phyloP scores from a whole-genome alignment of 2,888 invertebrate genomes.

The Eubasilissa splendida region DNA sequence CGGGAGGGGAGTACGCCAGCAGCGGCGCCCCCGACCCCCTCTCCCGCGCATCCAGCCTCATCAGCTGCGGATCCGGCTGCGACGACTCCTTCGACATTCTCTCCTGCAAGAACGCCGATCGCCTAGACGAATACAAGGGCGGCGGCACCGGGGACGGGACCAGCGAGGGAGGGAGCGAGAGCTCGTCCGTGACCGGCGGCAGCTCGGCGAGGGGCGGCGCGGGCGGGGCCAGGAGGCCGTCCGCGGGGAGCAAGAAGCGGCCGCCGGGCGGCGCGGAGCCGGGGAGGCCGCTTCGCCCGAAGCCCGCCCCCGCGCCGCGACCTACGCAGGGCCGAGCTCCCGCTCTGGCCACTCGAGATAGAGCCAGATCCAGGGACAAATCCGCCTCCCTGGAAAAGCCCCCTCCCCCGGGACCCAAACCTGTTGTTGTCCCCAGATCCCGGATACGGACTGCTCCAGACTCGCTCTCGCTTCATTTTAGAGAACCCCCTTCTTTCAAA shows the following conservation, averaged over 20 bases:
- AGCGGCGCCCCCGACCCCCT: constrained; percentile 77
- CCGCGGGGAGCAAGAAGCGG: constrained; percentile 69
- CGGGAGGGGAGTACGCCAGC: constrained; percentile 78
- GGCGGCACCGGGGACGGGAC: constrained; percentile 68
- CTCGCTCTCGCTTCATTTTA: constrained; percentile 72
- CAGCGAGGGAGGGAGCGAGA: constrained; percentile 84
- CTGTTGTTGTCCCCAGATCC: constrained; percentile 63
- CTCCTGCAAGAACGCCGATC: constrained; percentile 63
- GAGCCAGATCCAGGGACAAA: constrained; percentile 76
- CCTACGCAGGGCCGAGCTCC: constrained; percentile 71
- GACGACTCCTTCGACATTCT: constrained; percentile 67
- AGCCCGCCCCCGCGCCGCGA: constrained; percentile 71
- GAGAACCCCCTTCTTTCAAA: constrained; percentile 68
- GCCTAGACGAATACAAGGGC: constrained; percentile 63
- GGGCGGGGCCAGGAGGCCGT: constrained; percentile 68
- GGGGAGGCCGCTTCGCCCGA: constrained; percentile 67
- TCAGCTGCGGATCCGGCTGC: constrained; percentile 84
- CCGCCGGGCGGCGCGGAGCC: constrained; percentile 72
- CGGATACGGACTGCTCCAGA: constrained; percentile 66
- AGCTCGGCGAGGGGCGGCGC: constrained; percentile 61
- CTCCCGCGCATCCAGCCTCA: constrained; percentile 85
- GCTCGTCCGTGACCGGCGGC: constrained; percentile 78
- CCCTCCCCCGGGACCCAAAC: constrained; percentile 66
- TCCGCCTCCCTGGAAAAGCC: constrained; percentile 70
- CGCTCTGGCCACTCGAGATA: constrained; percentile 72